Base-by-base conservation (phyloP, 2,797 vertebrate species). In the Podarcis lilfordi region DNA sequence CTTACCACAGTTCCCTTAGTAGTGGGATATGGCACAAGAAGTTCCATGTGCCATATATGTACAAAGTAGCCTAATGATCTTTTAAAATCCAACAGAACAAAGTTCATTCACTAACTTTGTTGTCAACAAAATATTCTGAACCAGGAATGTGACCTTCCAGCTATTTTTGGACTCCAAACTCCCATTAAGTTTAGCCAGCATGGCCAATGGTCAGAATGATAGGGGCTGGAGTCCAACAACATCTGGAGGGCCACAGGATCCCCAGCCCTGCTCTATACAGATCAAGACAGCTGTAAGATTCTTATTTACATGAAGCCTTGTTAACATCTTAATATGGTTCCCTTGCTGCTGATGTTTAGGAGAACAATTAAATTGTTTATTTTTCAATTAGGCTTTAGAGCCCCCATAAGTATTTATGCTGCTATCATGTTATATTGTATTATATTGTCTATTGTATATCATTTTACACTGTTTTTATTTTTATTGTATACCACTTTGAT, bases 1-100 rank as follows among this genome's bases (percentile, higher is more conserved):
- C 45, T 82, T 11, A 19, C 2, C 29, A 59, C 1, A 66, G 35
- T 0, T 0, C 0, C 79, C 72, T 66, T 32, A 29, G 10, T n/a
- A 29, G 10, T 4, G 27, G 32, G 2, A 1, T 88, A 19, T 87
- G 74, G 74, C 37, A 78, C 27, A 43, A 64, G 17, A 66, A n/a
- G 5, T 9, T 66, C 4, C 50, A 35, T 61, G 29, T 37, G 8
- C 27, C 66, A 25, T 11, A 72, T 55, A 1, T 61, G 19, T 64
- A 64, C 61, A 64, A 17, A 40, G 80, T n/a, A 27, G 3, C 15
- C 61, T 81, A 9, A 45, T 23, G 4, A 15, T 71, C 50, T 25
- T 71, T 10, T 15, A 61, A 87, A 64, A 45, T 61, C 19, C 43
- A 40, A 9, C 40, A 78, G 11, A 10, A 4, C 40, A 43, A 29